Evolutionary conservation across 2,888 invertebrate genomes (phyloP).

Genomic region (Tetrapedia diversipes): DNA sequence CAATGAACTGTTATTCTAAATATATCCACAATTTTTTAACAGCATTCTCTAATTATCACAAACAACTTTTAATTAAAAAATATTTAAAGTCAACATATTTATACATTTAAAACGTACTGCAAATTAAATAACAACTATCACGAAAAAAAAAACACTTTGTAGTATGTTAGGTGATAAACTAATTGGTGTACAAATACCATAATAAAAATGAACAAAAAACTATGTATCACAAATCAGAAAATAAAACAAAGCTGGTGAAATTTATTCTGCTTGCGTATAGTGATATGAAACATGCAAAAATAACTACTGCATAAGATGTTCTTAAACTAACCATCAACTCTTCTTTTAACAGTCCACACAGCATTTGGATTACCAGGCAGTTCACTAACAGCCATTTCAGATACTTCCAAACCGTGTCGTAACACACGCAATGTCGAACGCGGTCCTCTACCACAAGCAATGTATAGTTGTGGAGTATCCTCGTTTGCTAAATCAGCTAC

Average conservation of each 20-base stretch:
- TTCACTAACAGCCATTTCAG: constrained; percentile 99
- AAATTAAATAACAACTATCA: constrained; percentile 9
- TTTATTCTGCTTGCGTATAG: constrained; percentile 26
- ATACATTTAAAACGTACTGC: background rate
- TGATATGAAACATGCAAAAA: constrained; percentile 57
- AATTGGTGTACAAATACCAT: background rate
- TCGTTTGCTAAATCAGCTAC: constrained; percentile 98
- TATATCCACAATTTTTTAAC: constrained; percentile 33
- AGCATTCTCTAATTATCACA: background rate
- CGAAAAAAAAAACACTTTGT: background rate
- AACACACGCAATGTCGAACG: constrained; percentile 95
- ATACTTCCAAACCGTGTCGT: constrained; percentile 98
- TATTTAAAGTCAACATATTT: background rate
- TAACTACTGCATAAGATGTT: constrained; percentile 52
- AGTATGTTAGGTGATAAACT: background rate
- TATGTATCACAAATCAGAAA: constrained; percentile 7
- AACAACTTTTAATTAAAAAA: no score
- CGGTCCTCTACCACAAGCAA: constrained; percentile 97
- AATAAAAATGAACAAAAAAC: constrained; percentile 5
- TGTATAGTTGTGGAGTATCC: constrained; percentile 99
- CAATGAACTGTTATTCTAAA: constrained; percentile 8
- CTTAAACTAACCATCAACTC: constrained; percentile 94
- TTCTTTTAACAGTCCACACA: constrained; percentile 99
- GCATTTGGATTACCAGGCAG: constrained; percentile 99
- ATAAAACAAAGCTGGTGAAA: constrained; percentile 24